A percentile compares a stretch with the other conserved stretches of the same genome.
Conservation (phyloP, 2,888 invertebrate genomes). For the Troides aeacus region DNA sequence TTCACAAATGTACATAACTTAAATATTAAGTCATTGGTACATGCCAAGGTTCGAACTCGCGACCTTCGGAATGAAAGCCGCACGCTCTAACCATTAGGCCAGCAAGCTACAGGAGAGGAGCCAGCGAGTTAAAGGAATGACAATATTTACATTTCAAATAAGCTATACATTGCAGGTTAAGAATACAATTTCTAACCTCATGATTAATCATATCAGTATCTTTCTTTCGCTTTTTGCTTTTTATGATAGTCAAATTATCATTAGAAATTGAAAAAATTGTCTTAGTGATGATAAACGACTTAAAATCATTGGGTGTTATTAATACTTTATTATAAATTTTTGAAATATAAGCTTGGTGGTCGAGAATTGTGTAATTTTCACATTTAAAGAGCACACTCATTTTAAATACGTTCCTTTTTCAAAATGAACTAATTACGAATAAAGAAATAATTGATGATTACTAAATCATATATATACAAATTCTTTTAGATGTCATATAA, state of each 20-base stretch:
- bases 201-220: slow-evolving; percentile 39
- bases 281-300: slow-evolving; percentile 42
- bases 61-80: too few relatives aligned
- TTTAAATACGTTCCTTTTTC: background rate
- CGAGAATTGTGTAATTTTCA: slow-evolving; percentile 41
- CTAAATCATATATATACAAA: too few relatives aligned
- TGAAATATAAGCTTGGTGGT: slow-evolving; percentile 51
- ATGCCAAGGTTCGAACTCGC: too few relatives aligned
- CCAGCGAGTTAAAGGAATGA: slow-evolving; percentile 26
- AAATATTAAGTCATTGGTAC: too few relatives aligned
- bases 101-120: too few relatives aligned
- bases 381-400: slow-evolving; percentile 40
- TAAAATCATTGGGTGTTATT: slow-evolving; percentile 33
- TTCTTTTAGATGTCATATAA: too few relatives aligned
- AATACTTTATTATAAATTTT: slow-evolving; percentile 50
- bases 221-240: slow-evolving; percentile 47
- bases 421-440: too few relatives aligned
- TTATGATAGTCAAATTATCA: slow-evolving; percentile 25
- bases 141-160: background rate
- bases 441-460: too few relatives aligned
- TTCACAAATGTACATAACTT: too few relatives aligned
- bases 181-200: slow-evolving; percentile 48
- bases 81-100: too few relatives aligned
- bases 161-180: background rate
- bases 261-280: slow-evolving; percentile 55